These are phyloP conservation scores for Hemiscyllium ocellatum DNA, from an alignment of 2,113 vertebrate species.

Conservation along the genomic window DNA sequence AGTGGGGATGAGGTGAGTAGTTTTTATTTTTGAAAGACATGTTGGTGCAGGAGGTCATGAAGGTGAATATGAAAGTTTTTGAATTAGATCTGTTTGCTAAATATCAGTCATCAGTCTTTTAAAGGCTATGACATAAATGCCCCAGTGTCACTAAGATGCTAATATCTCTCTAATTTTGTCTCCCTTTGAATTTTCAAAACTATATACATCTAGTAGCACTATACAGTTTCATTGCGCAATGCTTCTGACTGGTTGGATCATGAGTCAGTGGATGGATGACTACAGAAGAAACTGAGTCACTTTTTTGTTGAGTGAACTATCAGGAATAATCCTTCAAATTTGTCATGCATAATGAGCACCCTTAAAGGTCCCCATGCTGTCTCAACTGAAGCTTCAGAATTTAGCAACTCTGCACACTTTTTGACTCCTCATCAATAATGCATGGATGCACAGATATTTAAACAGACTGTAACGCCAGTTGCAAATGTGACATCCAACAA, in stretches of 20 bases:
- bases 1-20: constrained; percentile 42
- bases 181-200: background rate
- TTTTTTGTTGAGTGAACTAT: background rate
- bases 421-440: background rate
- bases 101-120: background rate
- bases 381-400: background rate
- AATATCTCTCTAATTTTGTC: background rate
- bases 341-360: background rate
- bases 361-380: background rate
- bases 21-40: background rate
- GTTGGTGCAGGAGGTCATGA: background rate
- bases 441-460: background rate
- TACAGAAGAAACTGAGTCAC: background rate
- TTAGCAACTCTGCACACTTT: background rate
- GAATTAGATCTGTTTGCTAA: background rate
- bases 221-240: background rate
- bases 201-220: background rate
- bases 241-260: background rate
- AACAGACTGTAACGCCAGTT: background rate
- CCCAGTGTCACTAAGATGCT: background rate
- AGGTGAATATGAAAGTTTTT: background rate
- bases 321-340: background rate
- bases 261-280: background rate
- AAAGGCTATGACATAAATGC: background rate
- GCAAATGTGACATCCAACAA: background rate